Evolutionary conservation across 2,797 vertebrate species (phyloP), one percentile per base, ranked within the genome.

Genomic region (Apogon talboti): DNA sequence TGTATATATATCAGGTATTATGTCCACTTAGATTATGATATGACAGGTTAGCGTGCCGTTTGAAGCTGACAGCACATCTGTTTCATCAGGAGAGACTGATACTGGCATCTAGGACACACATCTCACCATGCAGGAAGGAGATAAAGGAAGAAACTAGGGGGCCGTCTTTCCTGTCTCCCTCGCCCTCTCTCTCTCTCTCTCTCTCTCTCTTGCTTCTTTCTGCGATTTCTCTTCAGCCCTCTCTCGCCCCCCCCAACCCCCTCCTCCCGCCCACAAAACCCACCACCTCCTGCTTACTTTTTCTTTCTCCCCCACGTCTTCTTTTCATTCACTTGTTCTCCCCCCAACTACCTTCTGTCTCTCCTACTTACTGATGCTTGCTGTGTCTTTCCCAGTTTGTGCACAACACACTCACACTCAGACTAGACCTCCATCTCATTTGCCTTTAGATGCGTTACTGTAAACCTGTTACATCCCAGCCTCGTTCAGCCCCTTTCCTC

Each of bases 11-110:
- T 92, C 93, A 94, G 86, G 55, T 94, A 95, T 94, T 93, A 89
- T 94, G 95, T 96, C 95, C 95, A 92, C 93, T 95, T 91, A 84
- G 92, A 94, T 98, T 95, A 95, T 93, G 91, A 93, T 88, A 81
- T 92, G 93, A 92, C 92, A 93, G 93, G 93, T 95, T 92, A 90
- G 93, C 94, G 88, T 91, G 85, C 89, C 92, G 93, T 94, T 95
- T 92, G 92, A 85, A 94, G 93, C 92, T 95, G 95, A 96, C 95
- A 95, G 94, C 91, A 70, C 93, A 95, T 96, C 94, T 96, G 92
- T 93, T 94, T 93, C 89, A 90, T 93, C 92, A 92, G 91, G 90
- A 90, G 93, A 92, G 95, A 96, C 94, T 95, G 94, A 92, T 93
- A 89, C 79, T 94, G 94, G 92, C 93, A 94, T 96, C 95, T 94